Base-by-base conservation (phyloP, 2,888 invertebrate genomes). In the Drosophila stalkeri region DNA sequence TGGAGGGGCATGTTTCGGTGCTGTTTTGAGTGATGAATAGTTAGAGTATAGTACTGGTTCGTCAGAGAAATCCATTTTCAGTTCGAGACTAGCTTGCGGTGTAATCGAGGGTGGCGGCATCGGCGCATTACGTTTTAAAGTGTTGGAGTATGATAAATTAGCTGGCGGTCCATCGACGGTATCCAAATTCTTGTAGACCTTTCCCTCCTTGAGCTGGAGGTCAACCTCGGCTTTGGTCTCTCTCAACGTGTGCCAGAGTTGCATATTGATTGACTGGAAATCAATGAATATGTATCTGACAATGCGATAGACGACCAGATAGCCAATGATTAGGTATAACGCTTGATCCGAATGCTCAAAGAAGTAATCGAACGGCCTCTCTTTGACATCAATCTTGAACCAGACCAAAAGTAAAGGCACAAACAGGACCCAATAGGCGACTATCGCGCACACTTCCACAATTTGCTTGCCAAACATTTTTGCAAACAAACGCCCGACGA, bases 391-490 rank as follows among this genome's bases (percentile, higher is more conserved):
- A 8, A 37, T 4, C 0, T 33, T 2, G 4, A 55, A 3, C 51
- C 37, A 52, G 7, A 27, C 3, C 2, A 37, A 1, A 9, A 63
- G 5, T 0, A 8, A 0, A 0, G 70, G 70, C 3, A 60, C 31
- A 52, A 71, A 49, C 1, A 77, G 12, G 2, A 52, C 52, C 78
- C 75, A 77, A 75, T 75, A 78, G 4, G 27, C 20, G 0, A 9
- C 5, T 11, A 77, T 60, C 2, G 47, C 51, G 8, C 75, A 75
- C 27, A 67, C 33, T 64, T 78, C 77, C n/a, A 77, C 12, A 2
- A 75, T 35, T 52, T 78, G 23, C 37, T 78, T 70, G 16, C 41
- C 64, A 49, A 77, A 67, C 77, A 77, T 77, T 39, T 64, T 61
- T 2, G 6, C 16, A 16, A 14, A n/a, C 8, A 3, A 9, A 11